These are phyloP conservation scores for Platynereis dumerilii DNA, from an alignment of 2,888 invertebrate species.

Conservation along the genomic window DNA sequence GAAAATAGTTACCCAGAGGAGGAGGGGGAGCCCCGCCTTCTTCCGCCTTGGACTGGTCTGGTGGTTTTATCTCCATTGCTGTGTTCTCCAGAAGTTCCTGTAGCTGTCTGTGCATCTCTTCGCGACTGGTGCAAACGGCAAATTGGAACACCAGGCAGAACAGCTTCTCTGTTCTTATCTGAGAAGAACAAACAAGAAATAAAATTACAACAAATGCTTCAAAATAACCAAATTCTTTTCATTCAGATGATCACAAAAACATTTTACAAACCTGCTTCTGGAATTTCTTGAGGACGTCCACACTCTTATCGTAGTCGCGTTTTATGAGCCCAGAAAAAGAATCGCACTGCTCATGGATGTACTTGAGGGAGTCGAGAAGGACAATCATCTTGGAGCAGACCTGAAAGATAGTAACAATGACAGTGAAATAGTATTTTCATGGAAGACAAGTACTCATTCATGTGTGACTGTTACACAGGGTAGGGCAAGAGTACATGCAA, in stretches of 20 bases:
- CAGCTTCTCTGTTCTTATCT: constrained; percentile 15
- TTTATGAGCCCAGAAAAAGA: not conserved
- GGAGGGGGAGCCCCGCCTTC: constrained; percentile 12
- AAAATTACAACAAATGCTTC: too few species aligned
- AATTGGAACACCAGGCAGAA: constrained; percentile 21
- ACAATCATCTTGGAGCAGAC: constrained; percentile 16
- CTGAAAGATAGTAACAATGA: too few species aligned
- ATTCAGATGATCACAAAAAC: too few species aligned
- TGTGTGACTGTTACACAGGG: too few species aligned
- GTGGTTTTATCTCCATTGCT: not conserved
- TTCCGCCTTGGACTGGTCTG: not conserved
- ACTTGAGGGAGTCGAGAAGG: not conserved
- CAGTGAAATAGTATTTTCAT: too few species aligned
- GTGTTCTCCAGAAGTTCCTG: not conserved
- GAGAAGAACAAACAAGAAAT: too few species aligned
- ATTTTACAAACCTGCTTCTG: not conserved
- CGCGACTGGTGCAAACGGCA: constrained; percentile 26
- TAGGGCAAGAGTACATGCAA: too few species aligned
- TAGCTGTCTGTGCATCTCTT: constrained; percentile 31
- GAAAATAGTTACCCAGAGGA: constrained; percentile 22
- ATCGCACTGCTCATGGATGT: constrained; percentile 3
- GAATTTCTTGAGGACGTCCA: not conserved
- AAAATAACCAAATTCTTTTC: too few species aligned
- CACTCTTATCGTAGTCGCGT: not conserved
- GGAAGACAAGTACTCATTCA: too few species aligned